These are phyloP conservation scores for Teinopalpus imperialis DNA, from an alignment of 2,888 invertebrate species.

Conservation along the genomic window DNA sequence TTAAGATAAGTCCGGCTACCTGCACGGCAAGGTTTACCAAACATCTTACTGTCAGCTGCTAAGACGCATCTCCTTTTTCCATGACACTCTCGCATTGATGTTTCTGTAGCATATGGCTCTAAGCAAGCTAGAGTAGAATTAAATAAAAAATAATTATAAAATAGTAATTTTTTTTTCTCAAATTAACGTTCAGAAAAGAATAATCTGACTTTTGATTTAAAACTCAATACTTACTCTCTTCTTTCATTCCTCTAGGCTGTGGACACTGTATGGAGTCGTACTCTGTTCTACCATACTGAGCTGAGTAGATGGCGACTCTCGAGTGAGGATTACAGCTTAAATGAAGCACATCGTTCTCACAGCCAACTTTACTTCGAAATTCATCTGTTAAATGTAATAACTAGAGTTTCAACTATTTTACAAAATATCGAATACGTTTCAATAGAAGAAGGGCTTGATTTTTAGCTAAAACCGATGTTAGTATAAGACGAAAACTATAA, in stretches of 20 bases:
- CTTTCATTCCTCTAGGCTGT: constrained; percentile 91
- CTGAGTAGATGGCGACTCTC: constrained; percentile 95
- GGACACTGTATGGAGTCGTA: constrained; percentile 94
- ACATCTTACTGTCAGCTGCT: constrained; percentile 90
- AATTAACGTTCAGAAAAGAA: too few relatives aligned
- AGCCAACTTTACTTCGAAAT: constrained; percentile 96
- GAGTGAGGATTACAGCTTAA: constrained; percentile 93
- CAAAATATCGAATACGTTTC: too few relatives aligned
- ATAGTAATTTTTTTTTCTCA: too few relatives aligned
- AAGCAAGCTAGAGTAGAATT: constrained; percentile 85
- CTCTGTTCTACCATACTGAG: constrained; percentile 94
- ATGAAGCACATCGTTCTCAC: constrained; percentile 94
- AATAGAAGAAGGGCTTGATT: too few relatives aligned
- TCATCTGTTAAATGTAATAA: constrained; percentile 85
- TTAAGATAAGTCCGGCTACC: constrained; percentile 92
- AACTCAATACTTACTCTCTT: constrained; percentile 90
- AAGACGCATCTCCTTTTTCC: constrained; percentile 91
- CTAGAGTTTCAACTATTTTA: too few relatives aligned
- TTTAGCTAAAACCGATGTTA: too few relatives aligned
- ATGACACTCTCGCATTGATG: constrained; percentile 93
- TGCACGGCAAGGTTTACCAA: constrained; percentile 90
- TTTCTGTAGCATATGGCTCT: constrained; percentile 94
- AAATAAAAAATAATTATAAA: too few relatives aligned
- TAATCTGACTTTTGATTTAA: too few relatives aligned
- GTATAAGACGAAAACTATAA: not conserved